phyloP scores from a whole-genome alignment of 1,140 invertebrate species.

The Schlechtendalia chinensis region DNA sequence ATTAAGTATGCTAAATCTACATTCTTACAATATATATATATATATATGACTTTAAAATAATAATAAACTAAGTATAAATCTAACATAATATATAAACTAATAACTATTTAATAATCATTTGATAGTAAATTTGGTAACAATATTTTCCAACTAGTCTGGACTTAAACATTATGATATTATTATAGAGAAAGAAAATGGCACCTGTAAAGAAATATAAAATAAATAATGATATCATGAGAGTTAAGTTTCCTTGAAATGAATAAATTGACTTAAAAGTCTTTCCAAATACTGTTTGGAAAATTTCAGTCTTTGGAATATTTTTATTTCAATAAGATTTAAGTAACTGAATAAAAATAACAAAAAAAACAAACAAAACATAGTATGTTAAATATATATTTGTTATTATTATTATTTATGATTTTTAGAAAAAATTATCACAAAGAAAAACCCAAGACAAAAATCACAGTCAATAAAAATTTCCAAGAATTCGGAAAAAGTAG shows the following conservation, averaged over 20 bases:
- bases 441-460: slow-evolving; percentile 43
- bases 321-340: slow-evolving; percentile 43
- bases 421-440: slow-evolving; percentile 42
- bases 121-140: slow-evolving; percentile 48
- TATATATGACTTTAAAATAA: not conserved
- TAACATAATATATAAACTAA: slow-evolving; percentile 41
- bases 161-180: slow-evolving; percentile 37
- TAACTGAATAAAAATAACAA: slow-evolving; percentile 34
- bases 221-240: slow-evolving; percentile 27
- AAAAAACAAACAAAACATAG: not conserved
- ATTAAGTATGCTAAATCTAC: slow-evolving; percentile 31
- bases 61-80: slow-evolving; percentile 24
- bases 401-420: slow-evolving; percentile 2
- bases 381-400: not conserved
- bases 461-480: slow-evolving; percentile 44
- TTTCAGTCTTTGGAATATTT: slow-evolving; percentile 49
- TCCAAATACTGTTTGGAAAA: slow-evolving; percentile 49
- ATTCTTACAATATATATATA: not conserved
- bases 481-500: slow-evolving; percentile 37
- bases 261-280: slow-evolving; percentile 48
- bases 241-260: slow-evolving; percentile 9
- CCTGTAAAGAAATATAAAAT: slow-evolving; percentile 38
- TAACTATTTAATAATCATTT: slow-evolving; percentile 38
- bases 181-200: slow-evolving; percentile 41
- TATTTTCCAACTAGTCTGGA: slow-evolving; percentile 38